These are phyloP conservation scores for Bombyx mandarina DNA, from an alignment of 1,140 invertebrate species.

Conservation along the genomic window DNA sequence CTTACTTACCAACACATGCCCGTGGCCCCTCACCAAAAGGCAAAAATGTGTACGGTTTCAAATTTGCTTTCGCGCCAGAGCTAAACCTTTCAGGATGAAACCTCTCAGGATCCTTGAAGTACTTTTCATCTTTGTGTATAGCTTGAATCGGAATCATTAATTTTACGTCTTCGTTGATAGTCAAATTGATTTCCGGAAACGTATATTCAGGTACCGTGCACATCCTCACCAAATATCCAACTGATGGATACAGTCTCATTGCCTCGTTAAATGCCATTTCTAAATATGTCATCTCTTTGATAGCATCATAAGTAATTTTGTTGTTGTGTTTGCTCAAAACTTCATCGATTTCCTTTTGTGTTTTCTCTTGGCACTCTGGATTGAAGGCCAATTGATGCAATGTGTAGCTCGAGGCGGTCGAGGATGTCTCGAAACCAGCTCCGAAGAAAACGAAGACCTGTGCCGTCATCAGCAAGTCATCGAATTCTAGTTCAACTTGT, in stretches of 20 bases:
- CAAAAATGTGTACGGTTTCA: conserved; percentile 32
- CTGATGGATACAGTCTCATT: conserved; percentile 43
- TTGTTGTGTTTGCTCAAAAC: conserved; percentile 40
- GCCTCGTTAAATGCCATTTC: conserved; percentile 35
- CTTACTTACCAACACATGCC: conserved; percentile 36
- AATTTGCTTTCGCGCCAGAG: conserved; percentile 21
- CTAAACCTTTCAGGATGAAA: conserved; percentile 43
- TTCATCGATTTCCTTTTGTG: conserved; percentile 24
- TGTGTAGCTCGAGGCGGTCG: conserved; percentile 45
- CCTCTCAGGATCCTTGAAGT: conserved; percentile 25
- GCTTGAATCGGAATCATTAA: conserved; percentile 53
- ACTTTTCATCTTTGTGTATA: conserved; percentile 26
- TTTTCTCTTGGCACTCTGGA: conserved; percentile 65
- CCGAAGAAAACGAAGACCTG: conserved; percentile 38
- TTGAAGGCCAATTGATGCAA: conserved; percentile 69
- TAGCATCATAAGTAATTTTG: conserved; percentile 43
- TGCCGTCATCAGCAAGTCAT: conserved; percentile 19
- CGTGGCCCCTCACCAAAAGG: conserved; percentile 48
- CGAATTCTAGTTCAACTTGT: conserved; percentile 18
- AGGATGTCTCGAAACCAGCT: conserved; percentile 44
- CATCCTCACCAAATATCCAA: conserved; percentile 23
- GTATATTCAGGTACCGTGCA: conserved; percentile 32
- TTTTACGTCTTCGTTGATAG: conserved; percentile 58
- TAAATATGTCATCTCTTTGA: conserved; percentile 53
- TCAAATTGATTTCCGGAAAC: conserved; percentile 28